Conservation (phyloP, 1,140 invertebrate species). For the Drosophila dunni region DNA sequence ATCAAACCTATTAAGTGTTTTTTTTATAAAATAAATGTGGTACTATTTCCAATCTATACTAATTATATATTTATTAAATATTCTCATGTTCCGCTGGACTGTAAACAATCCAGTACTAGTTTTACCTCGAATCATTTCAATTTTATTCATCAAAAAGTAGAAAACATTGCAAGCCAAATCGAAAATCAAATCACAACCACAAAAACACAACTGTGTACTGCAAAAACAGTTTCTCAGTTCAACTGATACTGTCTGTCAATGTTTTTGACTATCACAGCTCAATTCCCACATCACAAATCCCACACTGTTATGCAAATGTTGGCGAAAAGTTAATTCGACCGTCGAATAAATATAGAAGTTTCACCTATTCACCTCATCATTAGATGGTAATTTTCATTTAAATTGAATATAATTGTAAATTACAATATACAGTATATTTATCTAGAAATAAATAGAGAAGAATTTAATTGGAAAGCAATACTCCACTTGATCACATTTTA, state of each 20-base stretch:
- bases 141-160: neutral
- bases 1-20: no score
- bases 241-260: conserved; percentile 32
- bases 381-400: no score
- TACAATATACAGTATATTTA: no score
- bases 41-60: no score
- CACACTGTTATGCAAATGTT: conserved; percentile 18
- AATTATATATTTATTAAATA: no score
- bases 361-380: neutral
- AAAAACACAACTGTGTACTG: conserved; percentile 14
- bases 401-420: no score
- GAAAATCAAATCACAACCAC: conserved; percentile 9
- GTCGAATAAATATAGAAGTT: conserved; percentile 4
- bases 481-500: neutral
- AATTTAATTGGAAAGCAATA: neutral
- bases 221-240: conserved; percentile 24
- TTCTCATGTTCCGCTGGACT: no score
- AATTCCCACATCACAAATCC: conserved; percentile 19
- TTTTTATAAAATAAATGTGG: no score
- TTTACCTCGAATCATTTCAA: no score
- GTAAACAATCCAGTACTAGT: no score
- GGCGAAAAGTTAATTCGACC: conserved; percentile 16
- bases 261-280: conserved; percentile 35
- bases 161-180: neutral
- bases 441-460: no score